Base-by-base conservation (phyloP, 2,113 vertebrate genomes). In the Micronycteris hirsuta region DNA sequence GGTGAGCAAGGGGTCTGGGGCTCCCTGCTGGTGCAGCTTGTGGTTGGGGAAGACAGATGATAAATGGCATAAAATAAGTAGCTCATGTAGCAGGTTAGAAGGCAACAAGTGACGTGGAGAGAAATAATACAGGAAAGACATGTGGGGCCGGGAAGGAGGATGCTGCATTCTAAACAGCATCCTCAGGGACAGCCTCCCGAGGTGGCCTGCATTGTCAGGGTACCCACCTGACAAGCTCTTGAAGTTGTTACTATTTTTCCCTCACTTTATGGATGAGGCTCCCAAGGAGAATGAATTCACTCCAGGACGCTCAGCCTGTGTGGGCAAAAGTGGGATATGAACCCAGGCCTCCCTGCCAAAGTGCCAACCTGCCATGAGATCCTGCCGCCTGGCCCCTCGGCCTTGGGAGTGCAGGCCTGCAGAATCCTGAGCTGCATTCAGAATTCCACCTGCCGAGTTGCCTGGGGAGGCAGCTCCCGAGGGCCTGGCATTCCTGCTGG, bases 401-500 rank as follows among this genome's bases (percentile, higher is more conserved):
- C 12, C 82, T 52, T 43, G 0, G 1, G 19, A 16, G 65, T 14
- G 10, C 6, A 13, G 47, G 36, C 31, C 86, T 43, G 65, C 33
- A 26, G 70, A 28, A 52, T 28, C 8, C 0, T 2, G 63, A 36
- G 24, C 83, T 70, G 49, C 13, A 47, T 41, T 52, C 81, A 26
- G 7, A 70, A 47, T 24, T 43, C 76, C 43, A n/a, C 4, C 49
- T 7, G 28, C 63, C 31, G 52, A 8, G 43, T 45, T 82, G 26
- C 84, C 54, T 3, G 28, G 52, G 47, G 89, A 68, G 82, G 65
- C 38, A 28, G 82, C 26, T 94, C 81, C 70, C 54, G 11, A 36
- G 43, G 85, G 88, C 93, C 84, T 43, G 88, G 95, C 65, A 8
- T 65, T 96, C 95, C 88, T 65, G 85, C 94, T 22, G 61, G 95